These are phyloP conservation scores for Cygnus buccinator DNA, from an alignment of 2,113 vertebrate species.

Conservation along the genomic window DNA sequence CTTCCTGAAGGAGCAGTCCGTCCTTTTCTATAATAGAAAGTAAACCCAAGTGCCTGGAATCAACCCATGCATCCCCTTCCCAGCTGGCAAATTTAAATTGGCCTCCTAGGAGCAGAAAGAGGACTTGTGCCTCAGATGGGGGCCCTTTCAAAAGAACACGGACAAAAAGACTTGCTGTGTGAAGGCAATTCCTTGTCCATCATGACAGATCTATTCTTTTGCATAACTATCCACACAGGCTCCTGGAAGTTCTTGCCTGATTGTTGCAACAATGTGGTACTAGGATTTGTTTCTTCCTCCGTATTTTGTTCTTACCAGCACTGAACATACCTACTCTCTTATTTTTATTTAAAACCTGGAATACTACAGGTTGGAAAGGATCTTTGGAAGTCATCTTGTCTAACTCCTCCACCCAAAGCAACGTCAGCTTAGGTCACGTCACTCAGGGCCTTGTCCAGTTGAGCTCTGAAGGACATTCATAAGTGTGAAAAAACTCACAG, in stretches of 20 bases:
- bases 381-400: background rate
- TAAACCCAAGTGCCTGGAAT: background rate
- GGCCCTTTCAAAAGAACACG: rapidly evolving
- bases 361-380: background rate
- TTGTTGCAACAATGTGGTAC: background rate
- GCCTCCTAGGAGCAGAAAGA: background rate
- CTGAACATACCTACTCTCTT: background rate
- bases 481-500: background rate
- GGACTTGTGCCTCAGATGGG: background rate
- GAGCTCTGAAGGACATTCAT: background rate
- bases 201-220: background rate
- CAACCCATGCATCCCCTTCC: background rate
- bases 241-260: background rate
- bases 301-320: background rate
- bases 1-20: background rate
- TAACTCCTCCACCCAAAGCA: background rate
- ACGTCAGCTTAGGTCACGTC: background rate
- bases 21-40: background rate
- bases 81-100: background rate
- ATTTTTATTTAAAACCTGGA: background rate
- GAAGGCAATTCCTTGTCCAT: background rate
- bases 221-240: background rate
- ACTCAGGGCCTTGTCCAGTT: background rate
- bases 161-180: background rate
- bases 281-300: background rate